Percentiles rank a stretch among this genome's conserved stretches.
Evolutionary conservation across 2,888 invertebrate genomes (phyloP).

Genomic region (Seladonia tumulorum): DNA sequence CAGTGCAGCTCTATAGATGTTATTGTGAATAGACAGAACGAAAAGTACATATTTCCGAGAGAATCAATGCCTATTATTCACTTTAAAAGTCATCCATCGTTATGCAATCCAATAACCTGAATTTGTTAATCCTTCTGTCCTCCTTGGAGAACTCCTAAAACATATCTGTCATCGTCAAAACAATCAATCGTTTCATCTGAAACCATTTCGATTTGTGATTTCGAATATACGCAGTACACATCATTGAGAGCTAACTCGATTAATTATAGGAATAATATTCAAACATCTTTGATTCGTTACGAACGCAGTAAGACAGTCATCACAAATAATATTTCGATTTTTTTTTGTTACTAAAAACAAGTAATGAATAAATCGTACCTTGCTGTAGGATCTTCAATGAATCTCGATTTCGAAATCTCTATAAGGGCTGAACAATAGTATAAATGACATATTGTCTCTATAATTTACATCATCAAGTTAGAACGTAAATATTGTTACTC

Average conservation of each 20-base stretch:
- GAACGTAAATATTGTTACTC: slow-evolving; percentile 30
- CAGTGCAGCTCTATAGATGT: slow-evolving; percentile 7
- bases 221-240: slow-evolving; percentile 12
- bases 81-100: slow-evolving; percentile 28
- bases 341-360: neutral
- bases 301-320: neutral
- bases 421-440: slow-evolving; percentile 20
- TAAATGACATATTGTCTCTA: slow-evolving; percentile 28
- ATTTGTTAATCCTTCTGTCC: neutral
- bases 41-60: neutral
- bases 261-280: neutral
- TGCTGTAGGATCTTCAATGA: neutral
- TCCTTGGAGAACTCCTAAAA: neutral
- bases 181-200: neutral
- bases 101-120: slow-evolving; percentile 35
- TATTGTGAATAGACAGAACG: slow-evolving; percentile 15
- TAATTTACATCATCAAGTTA: slow-evolving; percentile 38
- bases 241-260: neutral
- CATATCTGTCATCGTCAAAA: neutral
- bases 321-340: neutral
- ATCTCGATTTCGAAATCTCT: slow-evolving; percentile 23
- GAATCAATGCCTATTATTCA: neutral
- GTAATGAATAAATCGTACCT: slow-evolving; percentile 18
- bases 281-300: slow-evolving; percentile 12
- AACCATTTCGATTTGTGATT: neutral